A percentile compares a stretch with the other conserved stretches of the same genome.
Evolutionary conservation across 2,797 vertebrate species (phyloP).

Genomic region (Erethizon dorsatum): DNA sequence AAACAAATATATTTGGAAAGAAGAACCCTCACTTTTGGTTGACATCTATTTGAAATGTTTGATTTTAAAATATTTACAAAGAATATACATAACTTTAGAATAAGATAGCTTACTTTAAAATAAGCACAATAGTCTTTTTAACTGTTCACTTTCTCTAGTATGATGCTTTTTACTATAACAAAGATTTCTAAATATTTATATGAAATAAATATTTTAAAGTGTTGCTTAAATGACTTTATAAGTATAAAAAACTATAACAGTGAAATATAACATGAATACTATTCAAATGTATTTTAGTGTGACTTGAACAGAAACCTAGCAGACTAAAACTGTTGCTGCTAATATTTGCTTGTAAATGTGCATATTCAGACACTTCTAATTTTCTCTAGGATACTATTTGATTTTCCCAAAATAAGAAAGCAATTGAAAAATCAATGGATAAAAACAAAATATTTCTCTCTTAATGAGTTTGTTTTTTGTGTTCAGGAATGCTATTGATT

Average conservation of each 20-base stretch:
- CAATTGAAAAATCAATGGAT: neutral
- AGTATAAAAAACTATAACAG: neutral
- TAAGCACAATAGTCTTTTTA: neutral
- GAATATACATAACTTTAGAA: conserved; percentile 1
- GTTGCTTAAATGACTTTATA: neutral
- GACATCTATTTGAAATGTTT: neutral
- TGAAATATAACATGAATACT: neutral
- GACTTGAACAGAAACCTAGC: neutral
- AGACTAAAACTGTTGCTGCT: neutral
- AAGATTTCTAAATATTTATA: neutral
- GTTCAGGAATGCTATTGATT: too few relatives aligned
- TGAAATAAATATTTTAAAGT: neutral
- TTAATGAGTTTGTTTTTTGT: too few relatives aligned
- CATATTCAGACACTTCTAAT: neutral
- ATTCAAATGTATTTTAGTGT: neutral
- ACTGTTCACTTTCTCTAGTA: neutral
- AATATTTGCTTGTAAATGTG: neutral
- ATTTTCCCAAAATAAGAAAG: neutral
- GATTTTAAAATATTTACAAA: neutral
- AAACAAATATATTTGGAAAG: neutral
- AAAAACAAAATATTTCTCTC: neutral
- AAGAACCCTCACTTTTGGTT: neutral
- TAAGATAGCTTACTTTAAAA: neutral
- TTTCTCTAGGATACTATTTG: neutral
- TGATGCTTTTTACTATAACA: neutral